Percentiles rank a stretch among this genome's conserved stretches.
Conservation (phyloP, 2,113 vertebrate genomes). For the Terrapene triunguis region DNA sequence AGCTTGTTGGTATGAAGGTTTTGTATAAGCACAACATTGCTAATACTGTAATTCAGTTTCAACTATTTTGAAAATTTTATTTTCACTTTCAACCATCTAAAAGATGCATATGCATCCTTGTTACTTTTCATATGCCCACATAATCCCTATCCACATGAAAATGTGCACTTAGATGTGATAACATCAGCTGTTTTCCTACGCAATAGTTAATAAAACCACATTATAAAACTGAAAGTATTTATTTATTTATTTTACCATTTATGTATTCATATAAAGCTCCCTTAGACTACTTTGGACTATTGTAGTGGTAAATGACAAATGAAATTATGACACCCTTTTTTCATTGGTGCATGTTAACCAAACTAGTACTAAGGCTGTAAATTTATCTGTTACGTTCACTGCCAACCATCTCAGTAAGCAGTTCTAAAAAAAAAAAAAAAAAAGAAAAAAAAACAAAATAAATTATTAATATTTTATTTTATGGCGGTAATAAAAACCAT, state of each 20-base stretch:
- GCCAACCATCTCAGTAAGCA: background rate
- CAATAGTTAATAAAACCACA: background rate
- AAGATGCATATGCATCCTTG: background rate
- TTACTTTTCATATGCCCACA: background rate
- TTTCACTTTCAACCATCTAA: background rate
- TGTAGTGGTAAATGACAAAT: constrained; percentile 43
- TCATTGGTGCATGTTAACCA: constrained; percentile 12
- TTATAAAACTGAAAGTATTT: background rate
- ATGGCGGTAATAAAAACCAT: constrained; percentile 15
- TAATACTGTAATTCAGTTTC: background rate
- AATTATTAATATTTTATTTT: constrained; percentile 26
- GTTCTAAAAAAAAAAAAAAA: background rate
- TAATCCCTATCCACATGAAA: background rate
- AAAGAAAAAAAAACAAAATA: background rate
- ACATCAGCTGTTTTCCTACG: background rate
- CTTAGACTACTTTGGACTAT: background rate
- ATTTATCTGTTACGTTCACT: constrained; percentile 10
- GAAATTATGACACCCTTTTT: constrained; percentile 13
- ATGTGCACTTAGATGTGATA: background rate
- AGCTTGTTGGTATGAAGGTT: background rate
- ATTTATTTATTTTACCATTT: background rate
- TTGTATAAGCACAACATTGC: background rate
- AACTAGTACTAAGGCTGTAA: background rate
- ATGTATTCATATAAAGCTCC: constrained; percentile 2
- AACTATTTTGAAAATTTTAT: background rate